Evolutionary conservation across 2,888 invertebrate genomes (phyloP).

Genomic region (Rhabditoides inermis): DNA sequence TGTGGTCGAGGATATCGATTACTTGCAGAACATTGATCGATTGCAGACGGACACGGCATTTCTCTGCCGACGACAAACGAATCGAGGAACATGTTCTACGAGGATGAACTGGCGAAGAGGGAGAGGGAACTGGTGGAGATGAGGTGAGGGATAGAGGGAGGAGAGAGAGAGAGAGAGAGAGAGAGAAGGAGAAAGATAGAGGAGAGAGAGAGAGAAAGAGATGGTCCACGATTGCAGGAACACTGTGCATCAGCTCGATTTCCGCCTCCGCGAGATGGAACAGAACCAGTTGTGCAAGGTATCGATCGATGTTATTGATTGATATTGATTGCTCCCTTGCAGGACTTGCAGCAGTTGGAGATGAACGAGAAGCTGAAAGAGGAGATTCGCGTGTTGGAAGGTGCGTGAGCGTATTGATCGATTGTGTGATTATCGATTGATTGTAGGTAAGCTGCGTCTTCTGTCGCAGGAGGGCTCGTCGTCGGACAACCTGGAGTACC

Average conservation of each 20-base stretch:
- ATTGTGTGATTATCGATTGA: too few relatives aligned
- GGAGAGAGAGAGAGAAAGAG: constrained; percentile 35
- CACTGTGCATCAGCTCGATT: constrained; percentile 63
- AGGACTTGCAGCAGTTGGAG: constrained; percentile 56
- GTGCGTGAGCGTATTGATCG: constrained; percentile 22
- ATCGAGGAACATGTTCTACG: constrained; percentile 37
- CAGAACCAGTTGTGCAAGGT: constrained; percentile 50
- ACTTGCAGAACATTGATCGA: too few relatives aligned
- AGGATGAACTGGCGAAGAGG: constrained; percentile 67
- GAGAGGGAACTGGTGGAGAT: constrained; percentile 59
- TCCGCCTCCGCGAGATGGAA: constrained; percentile 59
- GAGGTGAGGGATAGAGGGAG: constrained; percentile 17
- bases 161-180: constrained; percentile 64
- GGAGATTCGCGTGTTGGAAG: constrained; percentile 54
- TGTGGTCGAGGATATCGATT: too few relatives aligned
- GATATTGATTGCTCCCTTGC: too few relatives aligned
- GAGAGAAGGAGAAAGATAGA: constrained; percentile 62
- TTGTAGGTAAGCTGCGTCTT: constrained; percentile 29
- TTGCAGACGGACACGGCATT: constrained; percentile 6
- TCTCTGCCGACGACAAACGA: constrained; percentile 19
- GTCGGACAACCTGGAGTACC: constrained; percentile 69
- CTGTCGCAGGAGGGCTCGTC: constrained; percentile 57
- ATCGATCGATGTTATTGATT: too few relatives aligned
- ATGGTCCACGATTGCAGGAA: constrained; percentile 59
- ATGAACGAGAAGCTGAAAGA: constrained; percentile 60